Conservation (phyloP, 2,797 vertebrate genomes). For the Cossypha dichroa region DNA sequence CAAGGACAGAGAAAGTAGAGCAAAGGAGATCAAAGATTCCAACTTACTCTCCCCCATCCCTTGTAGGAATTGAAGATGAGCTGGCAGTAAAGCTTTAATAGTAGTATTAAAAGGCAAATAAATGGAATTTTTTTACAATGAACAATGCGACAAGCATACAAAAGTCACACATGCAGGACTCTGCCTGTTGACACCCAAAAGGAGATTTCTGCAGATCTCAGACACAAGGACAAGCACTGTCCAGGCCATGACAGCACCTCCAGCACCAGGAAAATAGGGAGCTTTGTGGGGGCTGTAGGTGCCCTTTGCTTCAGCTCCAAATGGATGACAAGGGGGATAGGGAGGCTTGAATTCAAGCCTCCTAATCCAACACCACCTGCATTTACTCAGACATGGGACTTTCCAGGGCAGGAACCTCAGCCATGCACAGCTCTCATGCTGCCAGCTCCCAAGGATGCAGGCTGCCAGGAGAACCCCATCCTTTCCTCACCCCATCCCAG, state of each 20-base stretch:
- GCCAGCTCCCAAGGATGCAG: rapidly evolving
- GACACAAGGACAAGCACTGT: neutral
- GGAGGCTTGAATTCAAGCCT: neutral
- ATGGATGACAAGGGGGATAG: neutral
- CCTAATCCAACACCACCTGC: rapidly evolving
- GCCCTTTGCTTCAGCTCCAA: neutral
- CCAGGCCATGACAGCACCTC: neutral
- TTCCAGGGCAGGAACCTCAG: neutral
- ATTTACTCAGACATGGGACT: neutral
- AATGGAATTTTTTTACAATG: neutral
- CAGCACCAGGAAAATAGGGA: rapidly evolving
- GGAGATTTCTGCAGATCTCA: neutral
- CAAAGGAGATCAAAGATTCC: conserved; percentile 10
- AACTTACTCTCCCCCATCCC: neutral
- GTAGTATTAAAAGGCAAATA: conserved; percentile 17
- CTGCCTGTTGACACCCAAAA: neutral
- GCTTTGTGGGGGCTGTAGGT: neutral
- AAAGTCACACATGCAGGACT: neutral
- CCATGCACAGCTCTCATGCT: rapidly evolving
- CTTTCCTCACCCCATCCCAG: neutral
- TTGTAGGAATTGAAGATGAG: neutral
- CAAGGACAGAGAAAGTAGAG: neutral
- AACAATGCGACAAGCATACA: neutral
- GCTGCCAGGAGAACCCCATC: neutral
- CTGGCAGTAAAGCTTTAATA: neutral